Percentiles rank a stretch among this genome's conserved stretches.
Conservation (phyloP, 1,140 invertebrate species). For the Listronotus oregonensis region DNA sequence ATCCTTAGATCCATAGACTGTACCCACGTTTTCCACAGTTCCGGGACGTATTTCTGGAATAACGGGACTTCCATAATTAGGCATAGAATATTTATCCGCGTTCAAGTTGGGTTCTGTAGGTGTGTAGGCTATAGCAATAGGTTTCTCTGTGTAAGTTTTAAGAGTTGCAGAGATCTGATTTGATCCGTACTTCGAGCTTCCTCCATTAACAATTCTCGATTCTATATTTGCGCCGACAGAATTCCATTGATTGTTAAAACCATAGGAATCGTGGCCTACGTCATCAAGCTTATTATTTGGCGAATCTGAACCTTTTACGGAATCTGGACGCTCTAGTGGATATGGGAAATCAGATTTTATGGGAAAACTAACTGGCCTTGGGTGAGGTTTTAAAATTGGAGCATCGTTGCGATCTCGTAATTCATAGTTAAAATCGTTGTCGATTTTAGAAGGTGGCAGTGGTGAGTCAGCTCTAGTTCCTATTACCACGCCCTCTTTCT, state of each 20-base stretch:
- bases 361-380: conserved; percentile 51
- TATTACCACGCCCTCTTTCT: conserved; percentile 62
- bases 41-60: conserved; percentile 55
- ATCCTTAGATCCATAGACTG: conserved; percentile 42
- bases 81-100: conserved; percentile 51
- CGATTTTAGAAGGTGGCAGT: conserved; percentile 59
- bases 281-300: conserved; percentile 41
- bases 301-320: conserved; percentile 46
- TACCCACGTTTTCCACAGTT: conserved; percentile 36
- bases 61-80: conserved; percentile 56
- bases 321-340: conserved; percentile 62
- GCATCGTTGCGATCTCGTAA: conserved; percentile 59
- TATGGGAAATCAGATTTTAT: conserved; percentile 66
- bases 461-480: conserved; percentile 62
- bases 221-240: conserved; percentile 47
- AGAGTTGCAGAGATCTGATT: conserved; percentile 53
- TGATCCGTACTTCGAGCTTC: conserved; percentile 35
- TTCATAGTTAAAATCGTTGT: conserved; percentile 56
- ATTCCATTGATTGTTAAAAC: conserved; percentile 53
- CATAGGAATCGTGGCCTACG: conserved; percentile 31
- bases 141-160: conserved; percentile 57
- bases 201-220: conserved; percentile 42
- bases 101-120: conserved; percentile 56
- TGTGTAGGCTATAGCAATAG: conserved; percentile 61
- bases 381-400: conserved; percentile 58